Evolutionary conservation across 1,140 invertebrate genomes (phyloP).

Genomic region (Pararge aegeria): DNA sequence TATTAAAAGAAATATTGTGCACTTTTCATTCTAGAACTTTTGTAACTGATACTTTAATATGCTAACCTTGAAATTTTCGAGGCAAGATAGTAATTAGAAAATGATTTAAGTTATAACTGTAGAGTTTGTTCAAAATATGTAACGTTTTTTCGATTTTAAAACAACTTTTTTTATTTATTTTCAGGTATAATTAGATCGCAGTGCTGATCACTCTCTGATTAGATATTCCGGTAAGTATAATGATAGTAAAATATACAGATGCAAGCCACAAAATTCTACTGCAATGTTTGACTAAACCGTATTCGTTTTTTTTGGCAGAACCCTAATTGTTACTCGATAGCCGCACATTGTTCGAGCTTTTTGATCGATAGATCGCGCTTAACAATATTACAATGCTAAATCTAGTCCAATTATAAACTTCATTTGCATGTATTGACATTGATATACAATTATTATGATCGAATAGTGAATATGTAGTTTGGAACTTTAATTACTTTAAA

Average conservation of each 20-base stretch:
- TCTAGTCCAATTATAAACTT: constrained; percentile 34
- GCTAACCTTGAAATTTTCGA: background rate
- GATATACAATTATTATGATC: constrained; percentile 24
- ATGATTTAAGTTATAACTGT: too few relatives aligned
- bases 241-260: background rate
- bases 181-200: background rate
- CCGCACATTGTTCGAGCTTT: constrained; percentile 27
- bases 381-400: constrained; percentile 21
- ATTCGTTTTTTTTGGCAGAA: too few relatives aligned
- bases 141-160: background rate
- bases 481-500: constrained; percentile 14
- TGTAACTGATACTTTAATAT: too few relatives aligned
- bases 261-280: too few relatives aligned
- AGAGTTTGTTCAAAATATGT: too few relatives aligned
- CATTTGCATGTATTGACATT: constrained; percentile 29
- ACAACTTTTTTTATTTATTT: background rate
- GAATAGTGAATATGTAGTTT: constrained; percentile 17
- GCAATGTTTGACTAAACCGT: too few relatives aligned
- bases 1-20: too few relatives aligned
- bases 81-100: too few relatives aligned
- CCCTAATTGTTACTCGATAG: constrained; percentile 45
- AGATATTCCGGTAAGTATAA: too few relatives aligned
- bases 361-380: constrained; percentile 25
- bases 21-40: too few relatives aligned
- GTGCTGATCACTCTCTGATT: too few relatives aligned